Evolutionary conservation across 2,113 vertebrate species (phyloP).

Genomic region (Montifringilla adamsi): DNA sequence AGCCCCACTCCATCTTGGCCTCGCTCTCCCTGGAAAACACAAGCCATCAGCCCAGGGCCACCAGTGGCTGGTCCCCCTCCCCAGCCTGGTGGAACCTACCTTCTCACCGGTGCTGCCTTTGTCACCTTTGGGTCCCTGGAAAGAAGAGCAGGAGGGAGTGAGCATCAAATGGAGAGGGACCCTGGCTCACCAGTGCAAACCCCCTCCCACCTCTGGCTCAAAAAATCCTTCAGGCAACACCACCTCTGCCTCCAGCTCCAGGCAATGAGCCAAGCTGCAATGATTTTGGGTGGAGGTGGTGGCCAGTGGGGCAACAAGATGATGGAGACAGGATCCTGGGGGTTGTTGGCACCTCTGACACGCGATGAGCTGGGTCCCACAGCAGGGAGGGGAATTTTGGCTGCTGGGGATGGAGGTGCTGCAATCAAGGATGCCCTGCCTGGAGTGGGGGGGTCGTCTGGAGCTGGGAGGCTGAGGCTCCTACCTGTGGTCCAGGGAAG

Average conservation of each 20-base stretch:
- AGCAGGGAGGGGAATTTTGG: not conserved
- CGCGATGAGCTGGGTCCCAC: rapidly evolving
- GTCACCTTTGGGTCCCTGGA: slow-evolving; percentile 87
- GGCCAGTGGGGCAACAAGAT: not conserved
- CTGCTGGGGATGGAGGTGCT: not conserved
- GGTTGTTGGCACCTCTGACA: not conserved
- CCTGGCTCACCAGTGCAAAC: not conserved
- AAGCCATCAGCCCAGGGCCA: not conserved
- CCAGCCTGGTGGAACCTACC: slow-evolving; percentile 69
- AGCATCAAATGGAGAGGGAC: not conserved
- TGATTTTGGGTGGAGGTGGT: not conserved
- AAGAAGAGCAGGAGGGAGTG: not conserved
- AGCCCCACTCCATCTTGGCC: slow-evolving; percentile 84
- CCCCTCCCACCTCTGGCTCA: not conserved
- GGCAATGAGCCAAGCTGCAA: rapidly evolving
- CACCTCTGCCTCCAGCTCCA: not conserved
- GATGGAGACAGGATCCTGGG: not conserved
- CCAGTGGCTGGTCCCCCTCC: rapidly evolving
- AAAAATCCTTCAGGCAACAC: not conserved
- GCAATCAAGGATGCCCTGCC: not conserved
- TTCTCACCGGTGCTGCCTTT: slow-evolving; percentile 80
- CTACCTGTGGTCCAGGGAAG: slow-evolving; percentile 83
- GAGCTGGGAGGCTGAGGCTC: not conserved
- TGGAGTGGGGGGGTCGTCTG: rapidly evolving
- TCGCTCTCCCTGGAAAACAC: slow-evolving; percentile 81